Base-by-base conservation (phyloP, 1,140 invertebrate species). In the Paraescarpia echinospica region DNA sequence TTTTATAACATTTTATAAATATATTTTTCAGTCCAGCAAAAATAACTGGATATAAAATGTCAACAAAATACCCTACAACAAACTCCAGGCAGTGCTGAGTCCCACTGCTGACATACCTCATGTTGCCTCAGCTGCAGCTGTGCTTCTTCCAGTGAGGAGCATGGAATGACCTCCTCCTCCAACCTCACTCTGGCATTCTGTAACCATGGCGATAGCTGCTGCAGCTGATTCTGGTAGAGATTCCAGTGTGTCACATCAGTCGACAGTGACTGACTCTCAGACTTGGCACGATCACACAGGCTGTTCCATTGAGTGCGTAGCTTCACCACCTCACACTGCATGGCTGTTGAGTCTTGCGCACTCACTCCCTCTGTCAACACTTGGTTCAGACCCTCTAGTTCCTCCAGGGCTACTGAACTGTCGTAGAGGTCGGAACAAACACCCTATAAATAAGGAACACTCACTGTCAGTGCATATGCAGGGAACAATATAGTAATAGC, bases 201-300 rank as follows among this genome's bases (percentile, higher is more conserved):
- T 92, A 99, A 97, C 97, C 98, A 98, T 1, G 98, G 98, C 95
- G 98, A 98, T 35, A 99, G 97, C 95, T 98, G 97, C 92, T 98
- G 97, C 35, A 98, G 96, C 41, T 97, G 97, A 89, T 97, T 96
- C 96, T 98, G 98, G 95, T 98, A 99, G 94, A 97, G 97, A 94
- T 98, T 97, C 98, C 98, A 99, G 90, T 97, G 97, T 34, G 97
- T 97, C 35, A 98, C 96, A 95, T 98, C 98, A 94, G 97, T 97
- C 92, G 97, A 96, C 2, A 98, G 97, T 1, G 97, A 96, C 94
- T 97, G 97, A 35, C 97, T 97, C 94, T 98, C 97, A 93, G 97
- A 97, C 94, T 97, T 97, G 89, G 95, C 95, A 22, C 94, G 93
- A 5, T 94, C 93, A 94, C 95, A 95, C 14, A 96, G 93, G 89